Evolutionary conservation across 2,113 vertebrate genomes (phyloP).

Genomic region (Sialia sialis): DNA sequence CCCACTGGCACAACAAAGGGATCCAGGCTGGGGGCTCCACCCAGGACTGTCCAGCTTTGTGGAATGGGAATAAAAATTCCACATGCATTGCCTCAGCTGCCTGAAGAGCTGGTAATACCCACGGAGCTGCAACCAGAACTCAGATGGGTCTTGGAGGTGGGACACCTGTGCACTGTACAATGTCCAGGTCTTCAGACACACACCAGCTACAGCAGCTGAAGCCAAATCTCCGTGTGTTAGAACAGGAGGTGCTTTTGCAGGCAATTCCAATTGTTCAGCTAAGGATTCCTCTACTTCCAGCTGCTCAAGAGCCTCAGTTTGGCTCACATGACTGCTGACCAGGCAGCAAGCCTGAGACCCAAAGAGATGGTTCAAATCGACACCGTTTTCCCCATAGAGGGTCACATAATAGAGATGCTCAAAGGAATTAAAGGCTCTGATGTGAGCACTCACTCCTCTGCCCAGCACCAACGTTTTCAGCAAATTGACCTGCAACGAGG

Average conservation of each 20-base stretch:
- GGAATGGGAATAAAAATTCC: slow-evolving; percentile 74
- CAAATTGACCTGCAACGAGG: slow-evolving; percentile 66
- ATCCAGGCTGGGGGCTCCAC: slow-evolving; percentile 68
- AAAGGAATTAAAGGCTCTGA: slow-evolving; percentile 84
- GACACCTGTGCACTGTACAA: slow-evolving; percentile 75
- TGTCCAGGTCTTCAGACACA: slow-evolving; percentile 59
- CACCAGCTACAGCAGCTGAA: background rate
- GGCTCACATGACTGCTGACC: background rate
- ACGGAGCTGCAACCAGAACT: slow-evolving; percentile 86
- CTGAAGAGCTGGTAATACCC: slow-evolving; percentile 72
- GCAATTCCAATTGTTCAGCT: background rate
- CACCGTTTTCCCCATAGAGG: slow-evolving; percentile 80
- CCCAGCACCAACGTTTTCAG: slow-evolving; percentile 79
- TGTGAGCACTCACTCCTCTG: slow-evolving; percentile 78
- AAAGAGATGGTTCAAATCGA: slow-evolving; percentile 82
- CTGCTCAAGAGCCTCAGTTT: background rate
- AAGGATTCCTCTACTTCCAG: slow-evolving; percentile 1
- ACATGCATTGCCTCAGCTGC: slow-evolving; percentile 74
- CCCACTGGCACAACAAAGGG: slow-evolving; percentile 82
- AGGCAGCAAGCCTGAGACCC: slow-evolving; percentile 69
- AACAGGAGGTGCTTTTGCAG: background rate
- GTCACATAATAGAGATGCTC: slow-evolving; percentile 87
- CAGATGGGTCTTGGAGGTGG: slow-evolving; percentile 75
- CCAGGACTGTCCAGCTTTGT: slow-evolving; percentile 51
- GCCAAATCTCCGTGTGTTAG: background rate